phyloP scores from a whole-genome alignment of 2,797 vertebrate species.

The Petrocephalus sullivani region DNA sequence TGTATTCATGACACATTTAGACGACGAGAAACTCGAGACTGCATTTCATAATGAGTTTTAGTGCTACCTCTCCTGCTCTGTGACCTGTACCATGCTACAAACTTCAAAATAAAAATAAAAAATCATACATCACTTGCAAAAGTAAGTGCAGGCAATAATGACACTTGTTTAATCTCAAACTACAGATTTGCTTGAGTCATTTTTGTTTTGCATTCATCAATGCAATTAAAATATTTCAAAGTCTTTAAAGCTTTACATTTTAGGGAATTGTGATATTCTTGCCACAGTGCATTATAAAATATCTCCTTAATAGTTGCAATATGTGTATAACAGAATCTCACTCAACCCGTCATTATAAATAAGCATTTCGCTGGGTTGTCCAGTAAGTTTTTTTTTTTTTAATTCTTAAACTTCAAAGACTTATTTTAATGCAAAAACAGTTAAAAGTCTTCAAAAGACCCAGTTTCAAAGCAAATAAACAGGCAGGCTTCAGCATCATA shows the following conservation, averaged over 20 bases:
- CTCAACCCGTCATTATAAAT: conserved; percentile 4
- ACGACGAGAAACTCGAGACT: conserved; percentile 46
- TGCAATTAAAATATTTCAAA: conserved; percentile 6
- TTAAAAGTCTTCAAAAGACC: conserved; percentile 13
- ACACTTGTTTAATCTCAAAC: background rate
- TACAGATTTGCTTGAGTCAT: background rate
- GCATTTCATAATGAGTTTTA: conserved; percentile 24
- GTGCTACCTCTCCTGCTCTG: conserved; percentile 19
- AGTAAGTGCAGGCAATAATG: background rate
- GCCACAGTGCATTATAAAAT: conserved; percentile 9
- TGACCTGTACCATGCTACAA: background rate
- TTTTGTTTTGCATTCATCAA: background rate
- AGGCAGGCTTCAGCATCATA: conserved; percentile 4
- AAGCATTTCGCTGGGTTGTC: background rate
- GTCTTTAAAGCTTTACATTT: background rate
- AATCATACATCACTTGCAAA: background rate
- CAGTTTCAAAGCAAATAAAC: conserved; percentile 16
- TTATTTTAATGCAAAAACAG: conserved; percentile 12
- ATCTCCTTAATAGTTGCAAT: conserved; percentile 18
- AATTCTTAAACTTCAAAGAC: conserved; percentile 17
- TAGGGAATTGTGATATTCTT: background rate
- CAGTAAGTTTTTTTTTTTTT: background rate
- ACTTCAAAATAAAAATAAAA: conserved; percentile 1
- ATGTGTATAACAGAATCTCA: conserved; percentile 2
- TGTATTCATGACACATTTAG: conserved; percentile 64